Base-by-base conservation (phyloP, 2,797 vertebrate genomes). In the Enteromius viviparus region DNA sequence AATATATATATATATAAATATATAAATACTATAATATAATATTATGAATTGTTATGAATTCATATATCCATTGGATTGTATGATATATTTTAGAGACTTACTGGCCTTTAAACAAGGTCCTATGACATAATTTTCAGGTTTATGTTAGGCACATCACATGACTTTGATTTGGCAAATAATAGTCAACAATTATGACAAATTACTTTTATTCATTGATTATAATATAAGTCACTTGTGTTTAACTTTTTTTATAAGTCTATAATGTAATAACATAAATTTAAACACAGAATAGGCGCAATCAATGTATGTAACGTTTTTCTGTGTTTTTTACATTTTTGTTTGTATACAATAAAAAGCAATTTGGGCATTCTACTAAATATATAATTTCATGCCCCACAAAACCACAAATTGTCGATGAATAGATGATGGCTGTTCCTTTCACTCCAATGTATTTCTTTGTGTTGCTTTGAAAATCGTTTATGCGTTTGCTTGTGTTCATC, bases 401-500 rank as follows among this genome's bases (percentile, higher is more conserved):
- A 17, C 21, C 1, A 10, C 37, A 51, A 11, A 49, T 74, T 12
- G 42, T 2, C 1, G 1, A 17, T 34, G 40, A 60, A 60, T 34
- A 66, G 76, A 51, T 15, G 17, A 62, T 64, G 15, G 19, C 70
- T 76, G 6, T 45, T 53, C 34, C 49, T 77, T 23, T 32, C n/a
- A 32, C 37, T 34, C 64, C 69, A 12, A 83, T 19, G 4, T 55
- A 19, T 77, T 70, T 78, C 65, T 83, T 62, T 78, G 53, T 78
- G 65, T 71, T 78, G 0, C 21, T 74, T 78, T 26, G 37, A 51
- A 82, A 85, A 34, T 42, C 53, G n/a, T 86, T 76, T 55, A 74
- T 74, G 51, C 5, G 19, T 76, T 88, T 80, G 74, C 72, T 68
- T 81, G 34, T 49, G 14, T 77, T 72, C 32, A 49, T 77, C 69